phyloP scores from a whole-genome alignment of 2,113 vertebrate species.

The Odontophorus gujanensis region DNA sequence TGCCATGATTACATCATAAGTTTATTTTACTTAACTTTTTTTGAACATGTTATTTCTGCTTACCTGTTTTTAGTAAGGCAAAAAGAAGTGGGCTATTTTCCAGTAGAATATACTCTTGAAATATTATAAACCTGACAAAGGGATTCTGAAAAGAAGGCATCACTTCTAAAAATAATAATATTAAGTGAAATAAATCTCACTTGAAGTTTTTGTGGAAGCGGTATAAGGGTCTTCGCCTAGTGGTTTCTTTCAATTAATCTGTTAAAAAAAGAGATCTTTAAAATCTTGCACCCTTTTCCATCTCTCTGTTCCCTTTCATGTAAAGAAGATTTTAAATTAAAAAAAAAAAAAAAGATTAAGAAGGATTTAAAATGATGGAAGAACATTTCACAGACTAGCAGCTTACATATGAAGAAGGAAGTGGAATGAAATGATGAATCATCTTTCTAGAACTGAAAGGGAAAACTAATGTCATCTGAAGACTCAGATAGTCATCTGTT shows the following conservation, averaged over 20 bases:
- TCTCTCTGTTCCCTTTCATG: neutral
- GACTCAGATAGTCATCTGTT: neutral
- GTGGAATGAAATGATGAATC: neutral
- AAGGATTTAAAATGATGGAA: neutral
- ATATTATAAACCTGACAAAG: neutral
- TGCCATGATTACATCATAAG: neutral
- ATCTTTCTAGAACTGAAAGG: neutral
- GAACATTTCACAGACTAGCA: neutral
- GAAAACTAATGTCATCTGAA: neutral
- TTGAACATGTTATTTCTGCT: neutral
- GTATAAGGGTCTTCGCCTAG: neutral
- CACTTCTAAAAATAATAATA: neutral
- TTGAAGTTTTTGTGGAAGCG: neutral
- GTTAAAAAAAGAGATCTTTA: neutral
- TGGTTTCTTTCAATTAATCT: neutral
- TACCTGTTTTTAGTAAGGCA: neutral
- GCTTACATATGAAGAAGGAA: constrained; percentile 5
- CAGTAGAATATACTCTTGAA: neutral
- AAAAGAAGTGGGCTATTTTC: neutral
- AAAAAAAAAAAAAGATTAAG: too few species aligned
- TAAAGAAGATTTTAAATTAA: too few species aligned
- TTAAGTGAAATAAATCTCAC: neutral
- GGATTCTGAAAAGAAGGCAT: neutral
- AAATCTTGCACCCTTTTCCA: neutral
- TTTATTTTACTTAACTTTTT: neutral